Base-by-base conservation (phyloP, 2,797 vertebrate species). In the Todus mexicanus region DNA sequence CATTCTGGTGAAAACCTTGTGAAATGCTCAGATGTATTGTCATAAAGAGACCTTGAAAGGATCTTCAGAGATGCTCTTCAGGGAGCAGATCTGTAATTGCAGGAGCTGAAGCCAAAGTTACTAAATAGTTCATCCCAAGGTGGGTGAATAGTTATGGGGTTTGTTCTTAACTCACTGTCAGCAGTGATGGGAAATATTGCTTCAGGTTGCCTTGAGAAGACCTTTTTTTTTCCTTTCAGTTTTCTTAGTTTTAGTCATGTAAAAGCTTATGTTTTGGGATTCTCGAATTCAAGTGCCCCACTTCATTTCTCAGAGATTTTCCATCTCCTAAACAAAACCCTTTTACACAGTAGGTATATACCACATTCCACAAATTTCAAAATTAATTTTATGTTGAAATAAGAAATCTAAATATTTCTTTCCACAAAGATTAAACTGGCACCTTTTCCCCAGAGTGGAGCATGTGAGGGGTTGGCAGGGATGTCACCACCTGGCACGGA, bases 351-450 rank as follows among this genome's bases (percentile, higher is more conserved):
- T 37, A 80, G 60, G 21, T 57, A 85, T 57, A 85, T 13, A 83
- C 10, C 80, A 33, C 45, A 84, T 59, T 77, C 17, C 70, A 68
- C 57, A 47, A 68, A 84, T 77, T 71, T 71, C 42, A 82, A 82
- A 92, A 84, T 89, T 69, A 78, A 90, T 84, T 90, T 84, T 45
- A 56, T 57, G 43, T 86, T 89, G 84, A 80, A 93, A 50, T 85
- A 59, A 74, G 61, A 87, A 87, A 89, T 72, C 72, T 75, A 72
- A 92, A 87, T 35, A 47, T 88, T 93, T 87, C 79, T 89, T 75
- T 83, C 35, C 10, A 9, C 83, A 87, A 80, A 89, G 73, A 81
- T 84, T 65, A 72, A 87, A 91, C 48, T 8, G 12, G 51, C 33
- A 73, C 35, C n/a, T 89, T 61, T 77, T 51, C 65, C 47, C 61